These are phyloP conservation scores for Phaethornis superciliosus DNA, from an alignment of 2,113 vertebrate genomes.

Conservation along the genomic window DNA sequence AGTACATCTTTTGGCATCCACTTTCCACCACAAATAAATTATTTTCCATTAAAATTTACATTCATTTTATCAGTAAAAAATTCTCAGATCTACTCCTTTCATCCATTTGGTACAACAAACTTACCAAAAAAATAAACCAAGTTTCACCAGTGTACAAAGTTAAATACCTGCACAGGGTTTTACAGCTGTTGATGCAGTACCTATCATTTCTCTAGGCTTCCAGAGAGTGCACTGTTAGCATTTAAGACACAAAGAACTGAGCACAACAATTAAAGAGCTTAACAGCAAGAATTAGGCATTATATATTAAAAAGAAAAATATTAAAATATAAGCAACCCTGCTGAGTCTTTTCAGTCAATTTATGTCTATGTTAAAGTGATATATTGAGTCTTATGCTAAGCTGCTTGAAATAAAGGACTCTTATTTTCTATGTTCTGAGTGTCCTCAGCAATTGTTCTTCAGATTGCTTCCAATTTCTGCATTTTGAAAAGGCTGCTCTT, in stretches of 20 bases:
- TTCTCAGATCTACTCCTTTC: background rate
- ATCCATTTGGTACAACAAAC: background rate
- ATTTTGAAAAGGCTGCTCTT: conserved; percentile 52
- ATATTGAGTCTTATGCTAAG: background rate
- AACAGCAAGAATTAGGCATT: background rate
- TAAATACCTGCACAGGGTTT: background rate
- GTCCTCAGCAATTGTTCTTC: conserved; percentile 45
- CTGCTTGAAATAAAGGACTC: background rate
- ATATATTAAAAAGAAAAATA: conserved; percentile 15
- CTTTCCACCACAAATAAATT: background rate
- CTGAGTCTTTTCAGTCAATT: conserved; percentile 14
- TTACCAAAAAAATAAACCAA: background rate
- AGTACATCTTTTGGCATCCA: background rate
- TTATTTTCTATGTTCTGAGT: conserved; percentile 27
- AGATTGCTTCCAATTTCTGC: conserved; percentile 55
- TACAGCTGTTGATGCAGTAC: background rate
- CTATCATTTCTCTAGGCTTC: background rate
- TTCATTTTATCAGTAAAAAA: background rate
- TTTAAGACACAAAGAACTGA: background rate
- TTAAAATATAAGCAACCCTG: conserved; percentile 22
- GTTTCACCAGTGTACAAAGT: background rate
- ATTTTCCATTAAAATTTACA: background rate
- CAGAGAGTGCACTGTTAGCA: background rate
- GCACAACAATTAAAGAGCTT: background rate
- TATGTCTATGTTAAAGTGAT: background rate